A percentile compares a stretch with the other conserved stretches of the same genome.
phyloP scores from a whole-genome alignment of 2,797 vertebrate genomes.

The Podarcis lilfordi region DNA sequence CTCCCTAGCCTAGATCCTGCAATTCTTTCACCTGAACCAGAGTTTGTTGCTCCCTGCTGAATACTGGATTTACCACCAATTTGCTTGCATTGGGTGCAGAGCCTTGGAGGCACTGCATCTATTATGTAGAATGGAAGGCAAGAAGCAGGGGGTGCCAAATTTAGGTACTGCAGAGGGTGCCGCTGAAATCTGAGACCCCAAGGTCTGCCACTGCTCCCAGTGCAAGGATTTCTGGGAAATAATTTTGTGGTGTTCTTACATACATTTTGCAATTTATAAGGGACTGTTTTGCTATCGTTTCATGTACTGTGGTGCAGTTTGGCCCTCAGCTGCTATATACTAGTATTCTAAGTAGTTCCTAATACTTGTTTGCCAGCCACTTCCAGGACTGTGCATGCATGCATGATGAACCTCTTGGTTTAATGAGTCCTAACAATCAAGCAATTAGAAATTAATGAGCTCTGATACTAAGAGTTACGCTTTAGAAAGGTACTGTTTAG shows the following conservation, averaged over 20 bases:
- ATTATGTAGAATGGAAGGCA: no score
- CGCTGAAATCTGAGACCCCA: no score
- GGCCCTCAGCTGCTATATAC: not conserved
- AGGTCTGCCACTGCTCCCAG: no score
- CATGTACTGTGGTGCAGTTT: not conserved
- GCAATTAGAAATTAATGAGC: slow-evolving; percentile 75
- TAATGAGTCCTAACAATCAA: slow-evolving; percentile 71
- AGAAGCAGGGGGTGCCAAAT: no score
- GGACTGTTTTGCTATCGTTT: not conserved
- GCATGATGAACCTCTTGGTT: slow-evolving; percentile 55
- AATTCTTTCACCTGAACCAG: no score
- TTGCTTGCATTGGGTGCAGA: no score
- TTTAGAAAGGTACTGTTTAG: slow-evolving; percentile 73
- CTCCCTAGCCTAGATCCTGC: no score
- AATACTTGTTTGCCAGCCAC: not conserved
- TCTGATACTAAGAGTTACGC: slow-evolving; percentile 65
- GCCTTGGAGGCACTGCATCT: no score
- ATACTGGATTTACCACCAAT: not conserved
- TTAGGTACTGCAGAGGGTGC: no score
- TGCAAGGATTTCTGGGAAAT: not conserved
- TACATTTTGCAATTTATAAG: not conserved
- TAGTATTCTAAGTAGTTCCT: not conserved
- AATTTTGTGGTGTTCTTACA: not conserved
- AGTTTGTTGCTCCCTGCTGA: not conserved
- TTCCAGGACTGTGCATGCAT: slow-evolving; percentile 23